Conservation (phyloP, 2,888 invertebrate species). For the Caenorhabditis imperialis region DNA sequence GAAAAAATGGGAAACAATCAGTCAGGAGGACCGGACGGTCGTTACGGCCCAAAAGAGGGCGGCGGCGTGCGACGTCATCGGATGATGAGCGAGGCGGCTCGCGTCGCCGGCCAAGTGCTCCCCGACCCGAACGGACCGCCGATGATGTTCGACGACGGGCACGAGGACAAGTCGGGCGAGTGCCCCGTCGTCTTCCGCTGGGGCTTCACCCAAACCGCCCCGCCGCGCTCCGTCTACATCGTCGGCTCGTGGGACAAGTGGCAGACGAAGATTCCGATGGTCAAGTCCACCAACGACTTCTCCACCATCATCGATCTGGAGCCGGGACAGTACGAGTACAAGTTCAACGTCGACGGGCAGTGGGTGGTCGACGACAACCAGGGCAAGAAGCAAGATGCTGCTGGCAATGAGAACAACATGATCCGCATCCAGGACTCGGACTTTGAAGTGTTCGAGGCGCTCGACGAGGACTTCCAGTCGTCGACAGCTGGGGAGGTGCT, state of each 20-base stretch:
- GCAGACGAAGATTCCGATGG: slow-evolving; percentile 93
- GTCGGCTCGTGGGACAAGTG: slow-evolving; percentile 84
- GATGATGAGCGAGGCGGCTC: slow-evolving; percentile 57
- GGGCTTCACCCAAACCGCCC: slow-evolving; percentile 55
- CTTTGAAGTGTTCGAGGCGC: slow-evolving; percentile 86
- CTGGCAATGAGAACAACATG: slow-evolving; percentile 92
- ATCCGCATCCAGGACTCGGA: slow-evolving; percentile 94
- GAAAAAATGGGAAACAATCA: slow-evolving; percentile 56
- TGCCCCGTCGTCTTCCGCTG: slow-evolving; percentile 78
- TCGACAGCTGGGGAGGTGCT: slow-evolving; percentile 75
- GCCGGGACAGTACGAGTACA: slow-evolving; percentile 77
- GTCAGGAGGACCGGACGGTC: slow-evolving; percentile 39
- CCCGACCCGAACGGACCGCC: slow-evolving; percentile 55
- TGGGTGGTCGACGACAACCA: slow-evolving; percentile 77
- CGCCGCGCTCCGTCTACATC: slow-evolving; percentile 67
- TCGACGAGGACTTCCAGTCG: slow-evolving; percentile 76
- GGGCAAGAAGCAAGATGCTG: slow-evolving; percentile 69
- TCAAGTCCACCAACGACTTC: slow-evolving; percentile 93
- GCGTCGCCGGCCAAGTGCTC: slow-evolving; percentile 42
- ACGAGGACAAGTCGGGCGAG: slow-evolving; percentile 68
- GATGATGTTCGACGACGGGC: slow-evolving; percentile 44
- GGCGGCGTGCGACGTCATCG: slow-evolving; percentile 49
- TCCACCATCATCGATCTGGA: slow-evolving; percentile 87
- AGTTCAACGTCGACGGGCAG: slow-evolving; percentile 77
- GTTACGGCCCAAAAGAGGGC: slow-evolving; percentile 25